Percentiles rank a stretch among this genome's conserved stretches.
Conservation (phyloP, 2,888 invertebrate genomes). For the Leptopilina drosophilae region DNA sequence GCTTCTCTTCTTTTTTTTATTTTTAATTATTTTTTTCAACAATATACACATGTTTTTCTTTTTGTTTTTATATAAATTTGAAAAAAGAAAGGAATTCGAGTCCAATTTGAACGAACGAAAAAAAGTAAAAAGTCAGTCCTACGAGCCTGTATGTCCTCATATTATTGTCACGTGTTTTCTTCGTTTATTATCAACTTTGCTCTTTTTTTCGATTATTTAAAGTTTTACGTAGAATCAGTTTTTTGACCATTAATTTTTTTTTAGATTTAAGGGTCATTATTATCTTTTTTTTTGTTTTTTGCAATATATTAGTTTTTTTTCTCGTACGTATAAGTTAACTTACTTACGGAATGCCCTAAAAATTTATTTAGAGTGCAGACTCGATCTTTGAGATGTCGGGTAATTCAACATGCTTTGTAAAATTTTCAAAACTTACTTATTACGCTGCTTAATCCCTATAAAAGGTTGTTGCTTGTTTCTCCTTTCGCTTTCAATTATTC, state of each 20-base stretch:
- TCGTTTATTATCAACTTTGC: constrained; percentile 45
- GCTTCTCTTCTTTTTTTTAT: constrained; percentile 15
- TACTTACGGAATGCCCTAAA: constrained; percentile 69
- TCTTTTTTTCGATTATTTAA: constrained; percentile 25
- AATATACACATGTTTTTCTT: constrained; percentile 49
- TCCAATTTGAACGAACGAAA: constrained; percentile 44
- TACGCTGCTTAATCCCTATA: constrained; percentile 59
- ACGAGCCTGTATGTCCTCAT: constrained; percentile 58
- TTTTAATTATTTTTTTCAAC: constrained; percentile 38
- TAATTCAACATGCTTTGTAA: constrained; percentile 66
- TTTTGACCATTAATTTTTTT: background rate
- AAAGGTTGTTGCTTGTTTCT: constrained; percentile 48
- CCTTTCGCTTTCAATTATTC: constrained; percentile 46
- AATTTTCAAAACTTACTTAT: constrained; percentile 71
- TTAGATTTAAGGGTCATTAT: constrained; percentile 5
- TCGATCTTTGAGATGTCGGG: constrained; percentile 61
- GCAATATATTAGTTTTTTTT: constrained; percentile 57
- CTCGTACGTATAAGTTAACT: constrained; percentile 58
- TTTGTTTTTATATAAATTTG: constrained; percentile 42
- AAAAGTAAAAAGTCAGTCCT: constrained; percentile 57
- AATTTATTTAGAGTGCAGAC: constrained; percentile 66
- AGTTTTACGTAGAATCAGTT: constrained; percentile 35
- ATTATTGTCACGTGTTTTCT: constrained; percentile 62
- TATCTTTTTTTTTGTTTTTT: constrained; percentile 45
- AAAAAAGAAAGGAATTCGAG: constrained; percentile 52